Percentiles rank a stretch among this genome's conserved stretches.
Evolutionary conservation across 2,113 vertebrate species (phyloP).

Genomic region (Centropus bengalensis): DNA sequence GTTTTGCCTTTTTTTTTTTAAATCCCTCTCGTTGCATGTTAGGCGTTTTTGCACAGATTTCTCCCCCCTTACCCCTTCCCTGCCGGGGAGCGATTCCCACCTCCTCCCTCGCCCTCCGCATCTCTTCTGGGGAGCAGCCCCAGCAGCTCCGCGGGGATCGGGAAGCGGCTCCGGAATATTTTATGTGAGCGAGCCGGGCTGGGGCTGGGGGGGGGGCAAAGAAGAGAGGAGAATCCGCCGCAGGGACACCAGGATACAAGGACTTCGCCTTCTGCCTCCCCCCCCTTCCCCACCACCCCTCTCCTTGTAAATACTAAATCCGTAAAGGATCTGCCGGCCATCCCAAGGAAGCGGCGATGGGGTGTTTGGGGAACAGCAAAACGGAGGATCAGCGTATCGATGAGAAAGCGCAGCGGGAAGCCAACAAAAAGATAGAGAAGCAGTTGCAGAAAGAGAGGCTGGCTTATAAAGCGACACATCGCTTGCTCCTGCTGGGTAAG

Average conservation of each 20-base stretch:
- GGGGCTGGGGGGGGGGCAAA: constrained; percentile 20
- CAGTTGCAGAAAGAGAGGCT: constrained; percentile 95
- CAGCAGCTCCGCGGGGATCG: neutral
- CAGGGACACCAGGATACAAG: constrained; percentile 54
- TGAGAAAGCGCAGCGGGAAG: constrained; percentile 96
- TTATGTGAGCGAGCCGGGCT: constrained; percentile 69
- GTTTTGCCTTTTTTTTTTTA: too few relatives aligned
- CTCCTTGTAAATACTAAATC: constrained; percentile 8
- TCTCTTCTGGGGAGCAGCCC: constrained; percentile 44
- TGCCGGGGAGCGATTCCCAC: constrained; percentile 8
- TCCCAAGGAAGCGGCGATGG: constrained; percentile 81
- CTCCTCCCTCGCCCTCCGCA: constrained; percentile 40
- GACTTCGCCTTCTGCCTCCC: constrained; percentile 21
- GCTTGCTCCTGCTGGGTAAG: constrained; percentile 96
- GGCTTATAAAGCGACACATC: constrained; percentile 96
- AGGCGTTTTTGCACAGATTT: constrained; percentile 65
- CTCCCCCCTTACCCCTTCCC: constrained; percentile 59
- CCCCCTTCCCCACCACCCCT: neutral
- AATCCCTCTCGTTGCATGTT: constrained; percentile 60
- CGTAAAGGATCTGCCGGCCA: constrained; percentile 42
- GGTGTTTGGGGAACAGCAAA: constrained; percentile 98
- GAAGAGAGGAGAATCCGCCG: constrained; percentile 31
- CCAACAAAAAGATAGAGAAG: constrained; percentile 99
- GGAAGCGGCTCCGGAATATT: constrained; percentile 62
- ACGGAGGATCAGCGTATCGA: constrained; percentile 97